Evolutionary conservation across 92 coral and sea anemone genomes (phyloP), one percentile per base, ranked within the genome.

Genomic region (Phenganax stokvisi): DNA sequence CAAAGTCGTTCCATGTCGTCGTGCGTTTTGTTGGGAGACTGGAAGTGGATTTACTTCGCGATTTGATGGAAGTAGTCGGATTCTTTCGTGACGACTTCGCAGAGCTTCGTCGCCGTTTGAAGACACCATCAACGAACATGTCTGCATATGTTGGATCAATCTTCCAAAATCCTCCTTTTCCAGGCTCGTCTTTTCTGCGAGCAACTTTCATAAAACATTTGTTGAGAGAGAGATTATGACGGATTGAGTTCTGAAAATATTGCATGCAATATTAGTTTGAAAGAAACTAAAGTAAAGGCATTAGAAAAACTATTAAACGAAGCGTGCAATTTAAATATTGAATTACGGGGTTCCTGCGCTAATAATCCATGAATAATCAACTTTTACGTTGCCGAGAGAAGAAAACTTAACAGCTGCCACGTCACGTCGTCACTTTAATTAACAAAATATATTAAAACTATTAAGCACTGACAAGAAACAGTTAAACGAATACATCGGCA

Each of bases 71-170:
- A 68, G 73, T 66, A 25, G 91, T 72, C 58, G 85, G 27, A 71
- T 87, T 85, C 82, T 92, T 94, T 80, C 89, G 90, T 27, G 97
- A 85, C 6, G 88, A 87, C 84, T 94, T 94, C 87, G 92, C 89
- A 10, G 98, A 92, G 82, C 89, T 94, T 57, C 98, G 86, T 9
- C 98, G 87, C 65, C 98, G 80, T 78, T 92, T 92, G 84, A 94
- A 94, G 12, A 92, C 97, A 15, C 98, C 98, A 72, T 94, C 98
- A 1, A 92, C 98, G 86, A 94, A 94, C 98, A 94, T 94, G 84
- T 94, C 98, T 58, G 96, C 98, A 66, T 92, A 94, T 1, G 97
- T 92, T 52, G 97, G 97, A 66, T 94, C 98, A 17, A 94, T 92
- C 78, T 88, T 90, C 98, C 98, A 94, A 67, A 92, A 94, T 0